Base-by-base conservation (phyloP, 1,140 invertebrate species). In the Chelonus insularis region DNA sequence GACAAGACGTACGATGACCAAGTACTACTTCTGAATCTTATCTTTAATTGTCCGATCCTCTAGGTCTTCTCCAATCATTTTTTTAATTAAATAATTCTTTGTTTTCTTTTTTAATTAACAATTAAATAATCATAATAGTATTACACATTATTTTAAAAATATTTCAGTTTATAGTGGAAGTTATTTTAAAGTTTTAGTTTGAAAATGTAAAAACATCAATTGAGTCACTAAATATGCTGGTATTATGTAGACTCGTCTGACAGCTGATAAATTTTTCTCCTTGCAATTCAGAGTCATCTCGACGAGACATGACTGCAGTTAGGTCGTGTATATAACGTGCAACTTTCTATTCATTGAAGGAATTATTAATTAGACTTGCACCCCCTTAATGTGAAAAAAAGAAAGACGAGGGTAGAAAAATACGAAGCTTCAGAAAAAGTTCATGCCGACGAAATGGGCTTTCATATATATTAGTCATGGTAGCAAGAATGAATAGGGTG, bases 291-390 rank as follows among this genome's bases (percentile, higher is more conserved):
- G 16, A 14, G 12, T 55, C 18, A 21, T 9, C 3, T n/a, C 36
- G 34, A 39, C 52, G 52, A 55, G 52, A 55, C 52, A 25, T 21
- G n/a, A 9, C 50, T 9, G 43, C 43, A 51, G 34, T 11, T 34
- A 21, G 34, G 14, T 14, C 32, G 12, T 39, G 34, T 20, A 36
- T 37, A 39, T 25, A 23, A 16, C 18, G 21, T 51, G 16, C 4
- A 47, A 20, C 11, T 20, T 18, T 39, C 23, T 50, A 14, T 29
- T 9, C 20, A 16, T 60, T 45, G 50, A 60, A 60, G 21, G 47
- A 60, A 60, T 60, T 60, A 51, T 51, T 51, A 60, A 60, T 60
- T 48, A 20, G 36, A 12, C 57, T 52, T 50, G 57, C 57, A 59
- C 12, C 34, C 23, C 29, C 43, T 12, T 16, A 60, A 60, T 60